phyloP scores from a whole-genome alignment of 2,797 vertebrate genomes.

The Catamblyrhynchus diadema region DNA sequence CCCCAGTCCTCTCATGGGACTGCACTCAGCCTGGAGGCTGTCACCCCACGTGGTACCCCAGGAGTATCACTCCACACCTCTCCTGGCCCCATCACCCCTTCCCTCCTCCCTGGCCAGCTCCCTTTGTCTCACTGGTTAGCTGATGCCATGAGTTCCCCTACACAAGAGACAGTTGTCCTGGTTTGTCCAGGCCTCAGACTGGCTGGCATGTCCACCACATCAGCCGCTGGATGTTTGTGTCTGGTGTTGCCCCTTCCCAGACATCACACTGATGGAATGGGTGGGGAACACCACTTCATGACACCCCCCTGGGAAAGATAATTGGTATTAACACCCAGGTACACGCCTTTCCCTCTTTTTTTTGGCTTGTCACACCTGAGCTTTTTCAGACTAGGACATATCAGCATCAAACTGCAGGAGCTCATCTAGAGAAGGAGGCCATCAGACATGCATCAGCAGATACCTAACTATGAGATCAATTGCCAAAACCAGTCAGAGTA shows the following conservation, averaged over 20 bases:
- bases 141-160: not conserved
- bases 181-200: not conserved
- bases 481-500: not conserved
- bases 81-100: not conserved
- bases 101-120: not conserved
- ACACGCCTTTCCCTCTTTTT: not conserved
- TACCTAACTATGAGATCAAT: not conserved
- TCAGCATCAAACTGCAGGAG: not conserved
- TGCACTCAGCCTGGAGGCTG: not conserved
- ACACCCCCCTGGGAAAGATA: not conserved
- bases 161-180: accelerated
- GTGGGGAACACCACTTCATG: not conserved
- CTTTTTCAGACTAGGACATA: not conserved
- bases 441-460: not conserved
- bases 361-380: not conserved
- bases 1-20: not conserved
- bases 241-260: not conserved
- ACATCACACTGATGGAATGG: not conserved
- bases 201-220: not conserved
- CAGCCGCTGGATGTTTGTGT: not conserved
- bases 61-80: not conserved
- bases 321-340: not conserved
- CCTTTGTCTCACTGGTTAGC: not conserved
- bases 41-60: not conserved
- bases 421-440: not conserved